These are phyloP conservation scores for Vireo altiloquus DNA, from an alignment of 2,113 vertebrate genomes.

Conservation along the genomic window DNA sequence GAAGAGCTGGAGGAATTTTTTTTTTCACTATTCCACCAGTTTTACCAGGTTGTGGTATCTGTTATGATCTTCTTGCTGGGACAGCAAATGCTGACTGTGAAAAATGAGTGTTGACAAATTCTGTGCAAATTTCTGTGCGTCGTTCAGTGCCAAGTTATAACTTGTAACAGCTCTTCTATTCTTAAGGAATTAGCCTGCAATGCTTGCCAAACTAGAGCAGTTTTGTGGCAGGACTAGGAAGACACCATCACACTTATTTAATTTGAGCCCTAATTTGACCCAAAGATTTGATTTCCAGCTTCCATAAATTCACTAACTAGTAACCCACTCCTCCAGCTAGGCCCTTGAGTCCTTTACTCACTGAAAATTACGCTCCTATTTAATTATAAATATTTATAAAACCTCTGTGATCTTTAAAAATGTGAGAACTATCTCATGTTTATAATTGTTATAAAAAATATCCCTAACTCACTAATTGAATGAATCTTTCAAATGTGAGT, in stretches of 20 bases:
- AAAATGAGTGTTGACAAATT: conserved; percentile 42
- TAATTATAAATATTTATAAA: conserved; percentile 59
- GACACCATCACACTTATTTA: neutral
- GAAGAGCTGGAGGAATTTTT: neutral
- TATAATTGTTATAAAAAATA: conserved; percentile 68
- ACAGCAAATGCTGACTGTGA: neutral
- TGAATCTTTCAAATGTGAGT: conserved; percentile 74
- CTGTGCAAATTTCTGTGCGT: neutral
- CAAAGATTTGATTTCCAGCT: conserved; percentile 15
- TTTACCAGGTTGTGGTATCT: neutral
- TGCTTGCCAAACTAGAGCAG: neutral
- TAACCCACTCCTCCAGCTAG: neutral
- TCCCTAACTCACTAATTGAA: conserved; percentile 44
- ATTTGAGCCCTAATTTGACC: conserved; percentile 11
- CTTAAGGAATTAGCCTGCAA: conserved; percentile 6
- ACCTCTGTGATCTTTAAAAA: conserved; percentile 43
- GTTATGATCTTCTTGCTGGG: neutral
- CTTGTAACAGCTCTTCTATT: neutral
- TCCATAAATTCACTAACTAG: neutral
- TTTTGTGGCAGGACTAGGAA: neutral
- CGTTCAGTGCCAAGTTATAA: conserved; percentile 7
- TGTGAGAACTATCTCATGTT: conserved; percentile 56
- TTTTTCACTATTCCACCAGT: neutral
- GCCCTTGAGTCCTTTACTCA: neutral
- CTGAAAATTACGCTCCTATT: conserved; percentile 40